Conservation (phyloP, 2,888 invertebrate genomes). For the Drosophila paramelanica region DNA sequence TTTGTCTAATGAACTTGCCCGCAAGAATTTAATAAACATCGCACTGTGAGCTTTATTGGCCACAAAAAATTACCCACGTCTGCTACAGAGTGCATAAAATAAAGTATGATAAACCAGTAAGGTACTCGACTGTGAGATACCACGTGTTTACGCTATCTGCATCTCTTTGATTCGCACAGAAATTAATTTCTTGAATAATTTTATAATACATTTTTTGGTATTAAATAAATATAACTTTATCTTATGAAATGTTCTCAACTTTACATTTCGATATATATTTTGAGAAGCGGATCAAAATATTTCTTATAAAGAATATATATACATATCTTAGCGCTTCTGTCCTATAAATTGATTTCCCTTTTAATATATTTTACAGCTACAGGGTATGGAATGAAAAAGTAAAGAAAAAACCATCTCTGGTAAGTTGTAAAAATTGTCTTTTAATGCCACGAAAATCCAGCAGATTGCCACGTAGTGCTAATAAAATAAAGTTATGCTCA, state of each 20-base stretch:
- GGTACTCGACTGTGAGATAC: neutral
- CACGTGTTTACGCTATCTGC: neutral
- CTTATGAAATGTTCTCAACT: no score
- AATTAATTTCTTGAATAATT: neutral
- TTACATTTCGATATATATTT: no score
- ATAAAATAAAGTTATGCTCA: constrained; percentile 80
- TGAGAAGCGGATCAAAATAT: no score
- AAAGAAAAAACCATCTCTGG: constrained; percentile 65
- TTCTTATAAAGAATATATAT: no score
- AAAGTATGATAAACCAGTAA: constrained; percentile 37
- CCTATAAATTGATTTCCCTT: neutral
- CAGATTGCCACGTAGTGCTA: constrained; percentile 82
- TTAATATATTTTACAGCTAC: neutral
- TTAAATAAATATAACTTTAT: no score
- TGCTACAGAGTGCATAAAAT: constrained; percentile 42
- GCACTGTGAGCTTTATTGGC: constrained; percentile 52
- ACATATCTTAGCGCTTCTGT: neutral
- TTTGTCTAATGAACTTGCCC: constrained; percentile 77
- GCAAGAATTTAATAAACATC: constrained; percentile 73
- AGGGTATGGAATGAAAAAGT: constrained; percentile 39
- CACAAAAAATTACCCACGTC: constrained; percentile 58
- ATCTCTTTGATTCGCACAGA: neutral
- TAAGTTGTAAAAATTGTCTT: constrained; percentile 81
- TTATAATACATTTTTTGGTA: neutral
- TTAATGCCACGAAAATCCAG: constrained; percentile 79